Evolutionary conservation across 2,888 invertebrate genomes (phyloP).

Genomic region (Carpatolechia fugitivella): DNA sequence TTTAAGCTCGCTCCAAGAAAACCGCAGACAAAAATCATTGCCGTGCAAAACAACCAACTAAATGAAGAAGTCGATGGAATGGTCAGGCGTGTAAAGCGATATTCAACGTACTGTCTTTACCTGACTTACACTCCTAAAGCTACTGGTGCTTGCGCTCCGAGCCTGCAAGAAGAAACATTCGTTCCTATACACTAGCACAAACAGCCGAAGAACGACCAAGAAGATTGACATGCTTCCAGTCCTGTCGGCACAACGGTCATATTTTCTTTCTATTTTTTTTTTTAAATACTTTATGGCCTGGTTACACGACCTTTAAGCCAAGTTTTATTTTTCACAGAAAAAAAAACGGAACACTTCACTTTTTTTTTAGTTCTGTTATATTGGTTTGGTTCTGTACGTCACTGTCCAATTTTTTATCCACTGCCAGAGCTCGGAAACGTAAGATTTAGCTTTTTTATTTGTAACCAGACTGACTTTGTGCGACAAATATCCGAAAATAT

Average conservation of each 20-base stretch:
- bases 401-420: too few species aligned
- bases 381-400: too few species aligned
- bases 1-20: too few species aligned
- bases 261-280: neutral
- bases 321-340: too few species aligned
- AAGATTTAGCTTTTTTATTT: too few species aligned
- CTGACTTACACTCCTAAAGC: slow-evolving; percentile 94
- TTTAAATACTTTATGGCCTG: too few species aligned
- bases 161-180: slow-evolving; percentile 85
- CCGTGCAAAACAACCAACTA: slow-evolving; percentile 49
- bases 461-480: too few species aligned
- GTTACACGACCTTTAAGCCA: too few species aligned
- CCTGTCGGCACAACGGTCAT: slow-evolving; percentile 5
- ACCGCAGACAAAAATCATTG: slow-evolving; percentile 51
- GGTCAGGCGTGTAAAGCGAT: slow-evolving; percentile 63
- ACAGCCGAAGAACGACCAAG: slow-evolving; percentile 63
- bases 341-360: too few species aligned
- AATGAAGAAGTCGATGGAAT: slow-evolving; percentile 50
- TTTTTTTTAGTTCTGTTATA: too few species aligned
- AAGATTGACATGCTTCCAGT: slow-evolving; percentile 61
- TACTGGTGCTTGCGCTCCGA: slow-evolving; percentile 93
- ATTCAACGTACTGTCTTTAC: slow-evolving; percentile 72
- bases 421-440: too few species aligned
- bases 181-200: slow-evolving; percentile 78
- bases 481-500: too few species aligned